A percentile compares a stretch with the other conserved stretches of the same genome.
These are phyloP conservation scores for Nematopogon swammerdamellus DNA, from an alignment of 2,888 invertebrate species.

Conservation along the genomic window DNA sequence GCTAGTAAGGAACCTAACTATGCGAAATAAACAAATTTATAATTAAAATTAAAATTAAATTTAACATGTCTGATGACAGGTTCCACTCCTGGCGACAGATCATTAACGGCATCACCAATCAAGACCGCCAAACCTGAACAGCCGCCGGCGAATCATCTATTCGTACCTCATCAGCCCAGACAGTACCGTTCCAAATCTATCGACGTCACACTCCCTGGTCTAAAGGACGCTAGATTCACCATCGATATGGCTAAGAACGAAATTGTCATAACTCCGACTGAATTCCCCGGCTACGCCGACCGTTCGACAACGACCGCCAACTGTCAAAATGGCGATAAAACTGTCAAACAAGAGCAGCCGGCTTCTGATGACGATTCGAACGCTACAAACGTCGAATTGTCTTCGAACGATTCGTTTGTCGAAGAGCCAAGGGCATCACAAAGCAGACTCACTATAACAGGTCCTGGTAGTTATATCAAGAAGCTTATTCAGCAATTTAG, in stretches of 20 bases:
- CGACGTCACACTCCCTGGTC: constrained; percentile 41
- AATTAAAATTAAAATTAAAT: no score
- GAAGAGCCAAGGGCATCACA: constrained; percentile 22
- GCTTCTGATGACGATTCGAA: background rate
- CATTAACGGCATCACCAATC: constrained; percentile 41
- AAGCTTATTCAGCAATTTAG: constrained; percentile 50
- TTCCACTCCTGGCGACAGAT: constrained; percentile 44
- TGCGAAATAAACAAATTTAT: no score
- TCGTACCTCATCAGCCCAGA: constrained; percentile 33
- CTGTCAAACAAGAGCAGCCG: no score
- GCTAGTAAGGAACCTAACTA: no score
- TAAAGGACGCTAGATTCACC: constrained; percentile 38
- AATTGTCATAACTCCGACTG: constrained; percentile 42
- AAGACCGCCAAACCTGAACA: constrained; percentile 32
- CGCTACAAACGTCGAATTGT: background rate
- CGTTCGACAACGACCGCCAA: constrained; percentile 16
- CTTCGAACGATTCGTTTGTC: constrained; percentile 2
- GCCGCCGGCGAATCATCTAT: constrained; percentile 35
- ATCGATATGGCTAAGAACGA: constrained; percentile 41
- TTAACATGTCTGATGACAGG: no score
- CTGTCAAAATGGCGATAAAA: background rate
- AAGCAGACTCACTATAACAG: constrained; percentile 38
- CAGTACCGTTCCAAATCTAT: constrained; percentile 56
- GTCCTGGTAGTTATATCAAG: constrained; percentile 46
- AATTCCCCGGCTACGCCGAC: constrained; percentile 17